A percentile compares a stretch with the other conserved stretches of the same genome.
phyloP scores from a whole-genome alignment of 1,140 invertebrate species.

The Tribolium madens region DNA sequence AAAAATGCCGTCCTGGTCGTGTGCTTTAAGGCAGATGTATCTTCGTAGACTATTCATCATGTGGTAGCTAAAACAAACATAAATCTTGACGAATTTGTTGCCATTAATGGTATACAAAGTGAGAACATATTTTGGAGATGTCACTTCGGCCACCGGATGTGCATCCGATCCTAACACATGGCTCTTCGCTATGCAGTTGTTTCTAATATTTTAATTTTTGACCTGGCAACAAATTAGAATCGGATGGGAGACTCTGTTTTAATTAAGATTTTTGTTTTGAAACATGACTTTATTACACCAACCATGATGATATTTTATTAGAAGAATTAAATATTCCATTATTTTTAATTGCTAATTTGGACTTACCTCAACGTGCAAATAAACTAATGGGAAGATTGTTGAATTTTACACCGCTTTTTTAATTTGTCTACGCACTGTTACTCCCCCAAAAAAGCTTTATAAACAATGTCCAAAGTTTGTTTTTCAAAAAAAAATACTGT shows the following conservation, averaged over 20 bases:
- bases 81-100: slow-evolving; percentile 56
- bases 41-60: slow-evolving; percentile 21
- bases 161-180: slow-evolving; percentile 56
- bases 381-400: slow-evolving; percentile 38
- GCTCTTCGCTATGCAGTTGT: slow-evolving; percentile 51
- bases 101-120: slow-evolving; percentile 60
- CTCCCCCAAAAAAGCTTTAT: not conserved
- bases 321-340: slow-evolving; percentile 51
- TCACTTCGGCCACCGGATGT: slow-evolving; percentile 52
- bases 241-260: not conserved
- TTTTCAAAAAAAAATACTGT: too few relatives aligned
- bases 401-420: slow-evolving; percentile 20
- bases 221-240: slow-evolving; percentile 53
- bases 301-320: slow-evolving; percentile 7
- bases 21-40: slow-evolving; percentile 2
- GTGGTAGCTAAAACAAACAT: slow-evolving; percentile 52
- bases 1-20: slow-evolving; percentile 14
- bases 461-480: too few relatives aligned
- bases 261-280: slow-evolving; percentile 35
- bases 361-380: slow-evolving; percentile 21
- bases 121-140: slow-evolving; percentile 56
- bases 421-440: not conserved
- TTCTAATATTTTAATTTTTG: slow-evolving; percentile 57
- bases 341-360: slow-evolving; percentile 35
- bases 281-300: not conserved